A percentile compares a stretch with the other conserved stretches of the same genome.
Conservation (phyloP, 2,888 invertebrate species). For the Limnephilus rhombicus region DNA sequence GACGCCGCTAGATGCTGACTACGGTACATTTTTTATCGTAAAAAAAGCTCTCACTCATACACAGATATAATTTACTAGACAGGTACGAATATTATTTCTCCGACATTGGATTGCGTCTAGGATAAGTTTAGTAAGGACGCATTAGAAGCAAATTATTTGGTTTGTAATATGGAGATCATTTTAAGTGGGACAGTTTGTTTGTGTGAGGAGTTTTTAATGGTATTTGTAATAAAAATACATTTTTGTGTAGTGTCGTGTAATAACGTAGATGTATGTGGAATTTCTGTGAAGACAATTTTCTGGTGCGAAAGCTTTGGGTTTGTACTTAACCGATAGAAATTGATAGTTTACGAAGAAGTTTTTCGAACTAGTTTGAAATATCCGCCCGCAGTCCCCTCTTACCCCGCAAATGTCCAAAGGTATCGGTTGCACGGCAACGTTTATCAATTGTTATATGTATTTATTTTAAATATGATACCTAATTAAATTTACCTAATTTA, state of each 20-base stretch:
- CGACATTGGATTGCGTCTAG: constrained; percentile 6
- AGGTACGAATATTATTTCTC: neutral
- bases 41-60: constrained; percentile 16
- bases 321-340: too few species aligned
- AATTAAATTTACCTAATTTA: too few species aligned
- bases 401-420: too few species aligned
- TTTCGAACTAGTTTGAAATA: too few species aligned
- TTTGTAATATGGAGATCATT: neutral
- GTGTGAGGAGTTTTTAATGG: neutral
- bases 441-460: too few species aligned
- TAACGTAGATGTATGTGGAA: neutral
- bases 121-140: neutral
- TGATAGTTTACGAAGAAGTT: too few species aligned
- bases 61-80: neutral
- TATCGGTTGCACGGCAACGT: too few species aligned
- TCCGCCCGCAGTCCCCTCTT: too few species aligned
- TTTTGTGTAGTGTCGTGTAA: neutral
- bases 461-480: too few species aligned
- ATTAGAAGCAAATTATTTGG: neutral
- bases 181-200: neutral
- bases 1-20: constrained; percentile 59
- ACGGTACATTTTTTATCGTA: constrained; percentile 49
- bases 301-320: neutral
- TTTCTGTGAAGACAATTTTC: neutral
- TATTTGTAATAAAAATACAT: neutral